Base-by-base conservation (phyloP, 2,797 vertebrate species). In the Sebastes hopkinsi region DNA sequence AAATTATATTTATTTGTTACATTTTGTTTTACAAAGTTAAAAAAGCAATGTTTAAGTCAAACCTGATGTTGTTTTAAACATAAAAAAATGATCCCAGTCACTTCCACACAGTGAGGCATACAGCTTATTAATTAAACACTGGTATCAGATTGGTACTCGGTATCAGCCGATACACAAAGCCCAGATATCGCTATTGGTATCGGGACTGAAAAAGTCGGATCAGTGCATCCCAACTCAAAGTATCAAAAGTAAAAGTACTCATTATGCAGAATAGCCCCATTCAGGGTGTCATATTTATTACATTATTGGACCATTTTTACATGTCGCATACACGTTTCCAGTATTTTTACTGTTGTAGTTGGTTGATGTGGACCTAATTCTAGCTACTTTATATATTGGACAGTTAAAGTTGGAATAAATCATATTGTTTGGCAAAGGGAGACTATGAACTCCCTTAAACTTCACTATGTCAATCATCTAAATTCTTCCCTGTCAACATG, bases 401-500 rank as follows among this genome's bases (percentile, higher is more conserved):
- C 34, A 72, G 9, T 34, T 32, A 5, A n/a, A 27, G 14, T 6
- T 36, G 11, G 8, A 61, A 36, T 62, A 64, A 30, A 38, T 75
- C 5, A 23, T 11, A 25, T 30, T 64, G 50, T 58, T 42, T 42
- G 38, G 38, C 23, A 73, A 12, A 16, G 7, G 32, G 20, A 72
- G 29, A 59, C 22, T 0, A 0, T 69, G 59, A 75, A 70, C 30
- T 34, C 30, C 16, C 27, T 29, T 36, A 42, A 67, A 75, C 8
- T 42, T 72, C 14, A 29, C 25, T 7, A 38, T 8, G 52, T 7
- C 61, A 10, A 62, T 64, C 52, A 34, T 74, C 29, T 80, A 29
- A 76, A 84, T 71, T 77, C 27, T 55, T 79, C 30, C 60, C 56
- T 29, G 54, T 62, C 56, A 72, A 66, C 72, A 42, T 6, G 22